A percentile compares a stretch with the other conserved stretches of the same genome.
phyloP scores from a whole-genome alignment of 2,113 vertebrate species.

The Coturnix japonica region DNA sequence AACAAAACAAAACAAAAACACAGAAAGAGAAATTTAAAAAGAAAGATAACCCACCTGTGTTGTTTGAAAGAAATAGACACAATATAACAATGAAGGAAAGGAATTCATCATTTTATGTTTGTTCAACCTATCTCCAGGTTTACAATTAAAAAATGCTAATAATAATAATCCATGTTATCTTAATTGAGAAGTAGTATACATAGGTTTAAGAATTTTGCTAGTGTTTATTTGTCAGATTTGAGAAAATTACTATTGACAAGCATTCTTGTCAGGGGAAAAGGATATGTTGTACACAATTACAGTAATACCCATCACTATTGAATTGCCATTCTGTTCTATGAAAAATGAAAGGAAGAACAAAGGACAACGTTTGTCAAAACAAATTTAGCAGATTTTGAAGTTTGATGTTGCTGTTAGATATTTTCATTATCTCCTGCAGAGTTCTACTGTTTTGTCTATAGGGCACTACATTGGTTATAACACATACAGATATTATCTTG shows the following conservation, averaged over 20 bases:
- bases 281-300: constrained; percentile 15
- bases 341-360: constrained; percentile 33
- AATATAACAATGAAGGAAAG: neutral
- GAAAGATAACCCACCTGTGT: neutral
- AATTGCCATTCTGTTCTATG: constrained; percentile 15
- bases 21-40: neutral
- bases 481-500: neutral
- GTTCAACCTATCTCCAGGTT: neutral
- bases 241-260: constrained; percentile 41
- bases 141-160: neutral
- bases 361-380: neutral
- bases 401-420: neutral
- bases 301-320: constrained; percentile 14
- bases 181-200: neutral
- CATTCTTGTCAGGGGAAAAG: neutral
- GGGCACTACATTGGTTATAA: neutral
- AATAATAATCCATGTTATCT: neutral
- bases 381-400: constrained; percentile 6
- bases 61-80: neutral
- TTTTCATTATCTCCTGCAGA: neutral
- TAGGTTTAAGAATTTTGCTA: constrained; percentile 13
- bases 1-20: neutral
- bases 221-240: constrained; percentile 3
- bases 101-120: neutral
- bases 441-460: neutral